A percentile compares a stretch with the other conserved stretches of the same genome.
Evolutionary conservation across 92 coral and sea anemone genomes (phyloP).

Genomic region (Palythoa caribaeorum): DNA sequence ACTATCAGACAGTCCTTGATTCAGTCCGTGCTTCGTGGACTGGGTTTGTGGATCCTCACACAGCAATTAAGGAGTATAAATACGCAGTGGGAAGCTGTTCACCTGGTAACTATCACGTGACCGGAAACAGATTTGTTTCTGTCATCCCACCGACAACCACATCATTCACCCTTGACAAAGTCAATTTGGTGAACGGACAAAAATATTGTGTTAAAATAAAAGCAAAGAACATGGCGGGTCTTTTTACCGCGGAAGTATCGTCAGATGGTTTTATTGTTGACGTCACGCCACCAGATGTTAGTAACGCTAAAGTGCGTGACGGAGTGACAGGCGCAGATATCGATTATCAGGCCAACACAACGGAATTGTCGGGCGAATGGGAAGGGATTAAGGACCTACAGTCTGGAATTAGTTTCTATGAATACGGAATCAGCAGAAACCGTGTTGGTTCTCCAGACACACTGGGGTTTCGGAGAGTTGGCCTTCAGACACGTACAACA

Average conservation of each 20-base stretch:
- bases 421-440: slow-evolving; percentile 81
- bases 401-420: slow-evolving; percentile 77
- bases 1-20: slow-evolving; percentile 71
- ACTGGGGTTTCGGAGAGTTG: slow-evolving; percentile 60
- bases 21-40: slow-evolving; percentile 84
- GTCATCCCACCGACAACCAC: slow-evolving; percentile 74
- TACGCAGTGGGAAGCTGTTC: slow-evolving; percentile 89
- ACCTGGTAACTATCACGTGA: slow-evolving; percentile 89
- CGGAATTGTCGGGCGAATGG: slow-evolving; percentile 86
- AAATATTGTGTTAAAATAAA: slow-evolving; percentile 85
- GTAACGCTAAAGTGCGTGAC: slow-evolving; percentile 83
- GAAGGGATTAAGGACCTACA: slow-evolving; percentile 81
- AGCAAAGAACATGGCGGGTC: slow-evolving; percentile 90
- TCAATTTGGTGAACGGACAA: slow-evolving; percentile 86
- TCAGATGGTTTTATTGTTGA: slow-evolving; percentile 87
- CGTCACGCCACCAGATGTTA: slow-evolving; percentile 77
- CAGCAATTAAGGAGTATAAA: slow-evolving; percentile 74
- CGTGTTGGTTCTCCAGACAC: slow-evolving; percentile 78
- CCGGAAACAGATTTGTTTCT: slow-evolving; percentile 68
- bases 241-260: slow-evolving; percentile 74
- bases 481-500: slow-evolving; percentile 61
- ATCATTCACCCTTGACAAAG: slow-evolving; percentile 57
- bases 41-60: slow-evolving; percentile 70
- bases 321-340: slow-evolving; percentile 81
- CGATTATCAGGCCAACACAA: slow-evolving; percentile 78